phyloP scores from a whole-genome alignment of 2,113 vertebrate species.

The Manacus vitellinus region DNA sequence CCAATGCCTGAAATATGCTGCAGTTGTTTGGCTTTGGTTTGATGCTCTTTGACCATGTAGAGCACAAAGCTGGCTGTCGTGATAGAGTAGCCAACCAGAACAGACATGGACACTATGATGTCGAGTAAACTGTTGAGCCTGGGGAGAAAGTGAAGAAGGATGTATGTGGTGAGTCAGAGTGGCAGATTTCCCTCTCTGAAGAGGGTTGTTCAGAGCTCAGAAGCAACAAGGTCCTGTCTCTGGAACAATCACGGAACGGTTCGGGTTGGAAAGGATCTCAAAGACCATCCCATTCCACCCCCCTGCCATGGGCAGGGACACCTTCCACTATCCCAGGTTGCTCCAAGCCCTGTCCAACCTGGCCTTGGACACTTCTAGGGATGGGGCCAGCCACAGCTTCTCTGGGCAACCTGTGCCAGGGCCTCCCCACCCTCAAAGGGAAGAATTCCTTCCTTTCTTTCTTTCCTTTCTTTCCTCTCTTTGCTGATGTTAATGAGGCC shows the following conservation, averaged over 20 bases:
- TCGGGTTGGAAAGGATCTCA: neutral
- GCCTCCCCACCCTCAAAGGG: neutral
- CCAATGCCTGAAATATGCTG: constrained; percentile 94
- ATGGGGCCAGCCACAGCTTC: neutral
- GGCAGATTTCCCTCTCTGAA: neutral
- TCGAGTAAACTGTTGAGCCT: constrained; percentile 88
- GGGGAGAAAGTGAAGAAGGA: neutral
- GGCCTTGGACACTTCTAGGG: neutral
- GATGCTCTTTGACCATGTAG: constrained; percentile 90
- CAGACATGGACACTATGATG: constrained; percentile 87
- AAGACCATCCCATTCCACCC: neutral
- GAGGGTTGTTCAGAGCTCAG: constrained; percentile 22
- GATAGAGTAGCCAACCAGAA: constrained; percentile 93
- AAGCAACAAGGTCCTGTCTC: neutral
- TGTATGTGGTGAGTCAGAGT: neutral
- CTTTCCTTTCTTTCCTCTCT: neutral
- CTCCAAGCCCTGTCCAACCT: fast-evolving
- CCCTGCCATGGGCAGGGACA: neutral
- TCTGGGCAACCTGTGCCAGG: neutral
- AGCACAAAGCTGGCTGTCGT: constrained; percentile 90
- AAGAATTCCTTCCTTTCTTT: neutral
- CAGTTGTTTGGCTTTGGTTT: constrained; percentile 89
- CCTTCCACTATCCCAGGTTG: neutral
- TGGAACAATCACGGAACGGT: neutral
- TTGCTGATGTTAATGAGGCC: neutral